Evolutionary conservation across 1,140 invertebrate species (phyloP).

Genomic region (Drosophila rhopaloa): DNA sequence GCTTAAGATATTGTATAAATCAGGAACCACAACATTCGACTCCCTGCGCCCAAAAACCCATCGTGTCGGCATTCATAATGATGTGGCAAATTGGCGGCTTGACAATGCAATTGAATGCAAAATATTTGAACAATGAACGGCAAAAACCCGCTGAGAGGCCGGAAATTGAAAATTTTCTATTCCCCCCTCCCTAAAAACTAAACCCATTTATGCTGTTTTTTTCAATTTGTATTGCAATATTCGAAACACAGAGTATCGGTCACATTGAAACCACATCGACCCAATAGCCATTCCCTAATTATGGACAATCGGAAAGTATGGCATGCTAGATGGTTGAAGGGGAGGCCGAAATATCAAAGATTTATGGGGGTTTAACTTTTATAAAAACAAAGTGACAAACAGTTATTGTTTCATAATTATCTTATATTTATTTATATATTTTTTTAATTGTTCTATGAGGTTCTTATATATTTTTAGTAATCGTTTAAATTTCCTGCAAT

Average conservation of each 20-base stretch:
- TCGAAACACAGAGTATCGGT: slow-evolving; percentile 1
- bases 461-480: too few relatives aligned
- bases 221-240: slow-evolving; percentile 15
- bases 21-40: slow-evolving; percentile 21
- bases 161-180: slow-evolving; percentile 60
- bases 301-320: slow-evolving; percentile 7
- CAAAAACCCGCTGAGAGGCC: slow-evolving; percentile 52
- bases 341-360: not conserved
- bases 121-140: slow-evolving; percentile 55
- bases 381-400: too few relatives aligned
- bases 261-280: slow-evolving; percentile 14
- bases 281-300: slow-evolving; percentile 19
- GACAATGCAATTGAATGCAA: slow-evolving; percentile 40
- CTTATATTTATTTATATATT: too few relatives aligned
- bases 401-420: too few relatives aligned
- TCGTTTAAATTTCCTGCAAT: too few relatives aligned
- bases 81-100: slow-evolving; percentile 55
- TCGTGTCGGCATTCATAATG: slow-evolving; percentile 38
- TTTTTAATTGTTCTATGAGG: too few relatives aligned
- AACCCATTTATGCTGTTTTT: not conserved
- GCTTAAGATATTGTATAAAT: slow-evolving; percentile 62
- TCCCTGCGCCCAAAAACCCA: not conserved
- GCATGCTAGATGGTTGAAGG: not conserved
- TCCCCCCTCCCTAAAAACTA: not conserved
- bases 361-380: too few relatives aligned